phyloP scores from a whole-genome alignment of 92 coral and sea anemone genomes.

The Muricea muricata region DNA sequence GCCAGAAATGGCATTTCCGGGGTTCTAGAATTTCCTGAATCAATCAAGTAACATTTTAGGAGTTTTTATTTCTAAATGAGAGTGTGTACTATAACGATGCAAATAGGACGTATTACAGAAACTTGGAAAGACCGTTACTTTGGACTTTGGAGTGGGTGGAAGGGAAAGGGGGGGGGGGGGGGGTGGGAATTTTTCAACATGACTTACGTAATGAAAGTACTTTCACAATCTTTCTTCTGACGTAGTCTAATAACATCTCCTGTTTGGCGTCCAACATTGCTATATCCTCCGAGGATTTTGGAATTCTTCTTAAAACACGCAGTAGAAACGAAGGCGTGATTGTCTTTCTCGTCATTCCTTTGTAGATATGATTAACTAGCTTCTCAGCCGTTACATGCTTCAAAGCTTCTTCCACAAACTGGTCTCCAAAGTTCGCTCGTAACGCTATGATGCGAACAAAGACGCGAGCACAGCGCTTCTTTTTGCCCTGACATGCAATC shows the following conservation, averaged over 20 bases:
- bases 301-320: constrained; percentile 8
- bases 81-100: no score
- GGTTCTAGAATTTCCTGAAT: no score
- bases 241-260: neutral
- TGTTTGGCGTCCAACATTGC: neutral
- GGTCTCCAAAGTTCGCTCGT: constrained; percentile 5
- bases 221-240: neutral
- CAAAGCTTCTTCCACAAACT: constrained; percentile 13
- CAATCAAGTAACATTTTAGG: no score
- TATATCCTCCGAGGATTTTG: neutral
- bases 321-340: constrained; percentile 8
- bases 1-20: no score
- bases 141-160: no score
- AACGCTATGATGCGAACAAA: constrained; percentile 6
- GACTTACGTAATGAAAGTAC: constrained; percentile 6
- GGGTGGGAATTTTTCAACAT: neutral
- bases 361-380: neutral
- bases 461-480: neutral
- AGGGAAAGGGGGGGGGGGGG: no score
- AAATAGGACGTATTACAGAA: no score
- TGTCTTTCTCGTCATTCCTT: neutral
- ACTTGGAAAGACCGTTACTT: no score
- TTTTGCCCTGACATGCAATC: neutral
- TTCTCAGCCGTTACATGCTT: neutral
- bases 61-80: no score